These are phyloP conservation scores for Lepetodrilus schrolli DNA, from an alignment of 2,888 invertebrate genomes.

Conservation along the genomic window DNA sequence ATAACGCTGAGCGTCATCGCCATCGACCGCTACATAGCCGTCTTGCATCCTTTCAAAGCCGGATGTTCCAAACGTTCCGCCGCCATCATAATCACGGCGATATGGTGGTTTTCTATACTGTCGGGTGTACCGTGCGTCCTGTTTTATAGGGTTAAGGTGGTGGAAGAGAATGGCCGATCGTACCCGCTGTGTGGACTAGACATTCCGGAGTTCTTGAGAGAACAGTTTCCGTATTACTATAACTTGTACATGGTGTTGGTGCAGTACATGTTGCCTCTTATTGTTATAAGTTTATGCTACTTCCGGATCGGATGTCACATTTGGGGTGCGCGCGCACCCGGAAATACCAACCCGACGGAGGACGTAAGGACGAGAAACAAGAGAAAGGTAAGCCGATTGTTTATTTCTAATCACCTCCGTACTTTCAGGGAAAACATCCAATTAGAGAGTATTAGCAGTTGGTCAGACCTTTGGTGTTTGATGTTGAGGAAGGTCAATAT, in stretches of 20 bases:
- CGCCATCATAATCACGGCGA: conserved; percentile 83
- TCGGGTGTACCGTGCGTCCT: conserved; percentile 80
- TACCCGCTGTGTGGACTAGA: conserved; percentile 23
- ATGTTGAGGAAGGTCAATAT: too few relatives aligned
- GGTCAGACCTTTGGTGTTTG: too few relatives aligned
- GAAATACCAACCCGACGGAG: conserved; percentile 85
- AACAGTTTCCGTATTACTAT: conserved; percentile 69
- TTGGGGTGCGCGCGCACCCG: conserved; percentile 87
- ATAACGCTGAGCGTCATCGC: conserved; percentile 91
- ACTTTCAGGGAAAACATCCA: background rate
- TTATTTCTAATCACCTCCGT: background rate
- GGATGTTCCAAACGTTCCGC: conserved; percentile 82
- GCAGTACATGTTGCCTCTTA: conserved; percentile 86
- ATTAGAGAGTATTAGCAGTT: too few relatives aligned
- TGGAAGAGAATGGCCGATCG: conserved; percentile 30
- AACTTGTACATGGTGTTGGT: conserved; percentile 74
- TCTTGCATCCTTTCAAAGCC: conserved; percentile 79
- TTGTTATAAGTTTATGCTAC: conserved; percentile 88
- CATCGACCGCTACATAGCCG: conserved; percentile 84
- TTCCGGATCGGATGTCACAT: conserved; percentile 86
- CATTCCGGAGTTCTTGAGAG: conserved; percentile 13
- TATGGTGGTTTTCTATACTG: conserved; percentile 83
- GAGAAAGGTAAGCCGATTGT: conserved; percentile 81
- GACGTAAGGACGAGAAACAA: conserved; percentile 88
- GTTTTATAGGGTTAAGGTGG: conserved; percentile 53